These are phyloP conservation scores for Holotrichia oblita DNA, from an alignment of 1,140 invertebrate genomes.

Conservation along the genomic window DNA sequence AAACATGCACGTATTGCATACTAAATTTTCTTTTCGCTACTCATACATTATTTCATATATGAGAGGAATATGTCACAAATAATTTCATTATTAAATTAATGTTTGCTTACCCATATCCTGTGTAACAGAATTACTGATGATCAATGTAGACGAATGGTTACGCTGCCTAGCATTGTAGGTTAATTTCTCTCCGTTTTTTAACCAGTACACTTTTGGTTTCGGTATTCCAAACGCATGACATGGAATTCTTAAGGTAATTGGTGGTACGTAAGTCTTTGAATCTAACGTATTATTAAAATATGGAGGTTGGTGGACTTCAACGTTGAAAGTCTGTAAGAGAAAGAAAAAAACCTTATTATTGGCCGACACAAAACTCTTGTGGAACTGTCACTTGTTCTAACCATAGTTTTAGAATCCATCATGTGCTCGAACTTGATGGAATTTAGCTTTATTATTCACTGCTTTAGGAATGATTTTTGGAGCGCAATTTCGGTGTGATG, in stretches of 20 bases:
- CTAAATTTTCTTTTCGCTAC: too few relatives aligned
- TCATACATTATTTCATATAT: too few relatives aligned
- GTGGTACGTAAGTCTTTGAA: slow-evolving; percentile 65
- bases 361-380: too few relatives aligned
- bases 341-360: not conserved
- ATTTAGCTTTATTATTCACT: too few relatives aligned
- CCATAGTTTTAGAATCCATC: too few relatives aligned
- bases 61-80: too few relatives aligned
- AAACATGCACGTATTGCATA: too few relatives aligned
- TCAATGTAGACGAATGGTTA: slow-evolving; percentile 46
- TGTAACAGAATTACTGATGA: slow-evolving; percentile 56
- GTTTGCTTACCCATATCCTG: slow-evolving; percentile 52
- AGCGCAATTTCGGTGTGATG: too few relatives aligned
- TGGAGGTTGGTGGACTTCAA: slow-evolving; percentile 44
- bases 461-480: too few relatives aligned
- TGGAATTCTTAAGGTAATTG: slow-evolving; percentile 74
- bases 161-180: slow-evolving; percentile 65
- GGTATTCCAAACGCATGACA: slow-evolving; percentile 75
- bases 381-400: too few relatives aligned
- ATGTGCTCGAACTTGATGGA: too few relatives aligned
- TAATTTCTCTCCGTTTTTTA: slow-evolving; percentile 73
- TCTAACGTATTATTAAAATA: slow-evolving; percentile 53
- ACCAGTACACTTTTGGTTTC: slow-evolving; percentile 72
- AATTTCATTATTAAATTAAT: too few relatives aligned
- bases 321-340: slow-evolving; percentile 38